These are phyloP conservation scores for Rosalia funebris DNA, from an alignment of 2,888 invertebrate species.

Conservation along the genomic window DNA sequence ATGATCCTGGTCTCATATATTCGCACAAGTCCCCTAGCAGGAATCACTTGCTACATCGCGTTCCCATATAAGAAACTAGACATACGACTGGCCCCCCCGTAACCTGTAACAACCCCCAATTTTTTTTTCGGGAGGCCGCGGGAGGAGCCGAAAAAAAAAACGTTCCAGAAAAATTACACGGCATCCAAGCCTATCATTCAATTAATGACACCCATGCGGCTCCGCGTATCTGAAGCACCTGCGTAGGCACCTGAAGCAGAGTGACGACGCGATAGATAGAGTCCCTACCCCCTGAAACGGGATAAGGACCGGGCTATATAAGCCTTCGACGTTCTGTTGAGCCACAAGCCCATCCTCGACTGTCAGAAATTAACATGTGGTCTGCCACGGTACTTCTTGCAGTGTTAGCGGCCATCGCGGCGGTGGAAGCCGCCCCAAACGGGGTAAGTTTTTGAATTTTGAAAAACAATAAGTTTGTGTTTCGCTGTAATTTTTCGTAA, in stretches of 20 bases:
- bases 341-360: not conserved
- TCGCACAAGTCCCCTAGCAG: too few relatives aligned
- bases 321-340: conserved; percentile 10
- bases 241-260: conserved; percentile 17
- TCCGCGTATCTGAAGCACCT: conserved; percentile 18
- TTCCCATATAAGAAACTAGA: too few relatives aligned
- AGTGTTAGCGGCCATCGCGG: conserved; percentile 27
- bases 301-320: conserved; percentile 14
- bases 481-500: too few relatives aligned
- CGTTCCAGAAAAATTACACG: not conserved
- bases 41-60: too few relatives aligned
- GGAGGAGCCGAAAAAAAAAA: not conserved
- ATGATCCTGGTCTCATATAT: too few relatives aligned
- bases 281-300: conserved; percentile 16
- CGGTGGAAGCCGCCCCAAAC: conserved; percentile 34
- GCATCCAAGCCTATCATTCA: not conserved
- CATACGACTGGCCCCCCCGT: not conserved
- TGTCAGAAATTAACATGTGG: conserved; percentile 18
- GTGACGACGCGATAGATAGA: not conserved
- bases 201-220: not conserved
- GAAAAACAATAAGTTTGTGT: too few relatives aligned
- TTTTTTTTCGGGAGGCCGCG: not conserved
- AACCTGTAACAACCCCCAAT: too few relatives aligned
- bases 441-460: conserved; percentile 39
- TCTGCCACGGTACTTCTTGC: conserved; percentile 17